A percentile compares a stretch with the other conserved stretches of the same genome.
Evolutionary conservation across 2,113 vertebrate genomes (phyloP).

Genomic region (Henicopernis longicauda): DNA sequence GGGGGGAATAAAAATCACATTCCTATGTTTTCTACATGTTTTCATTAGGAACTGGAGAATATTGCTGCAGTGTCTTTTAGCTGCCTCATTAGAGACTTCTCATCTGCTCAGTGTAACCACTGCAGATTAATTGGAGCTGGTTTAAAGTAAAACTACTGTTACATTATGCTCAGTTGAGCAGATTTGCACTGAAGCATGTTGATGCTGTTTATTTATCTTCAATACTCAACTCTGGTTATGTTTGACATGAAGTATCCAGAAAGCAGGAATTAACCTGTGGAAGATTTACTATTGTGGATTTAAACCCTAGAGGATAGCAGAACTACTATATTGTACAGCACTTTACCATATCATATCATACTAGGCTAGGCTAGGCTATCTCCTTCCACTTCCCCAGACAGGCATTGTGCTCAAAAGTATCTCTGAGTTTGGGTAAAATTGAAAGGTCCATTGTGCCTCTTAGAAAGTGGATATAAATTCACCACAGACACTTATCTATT

Average conservation of each 20-base stretch:
- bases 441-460: background rate
- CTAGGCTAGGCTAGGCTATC: background rate
- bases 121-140: background rate
- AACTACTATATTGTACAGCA: background rate
- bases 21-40: conserved; percentile 17
- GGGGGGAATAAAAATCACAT: background rate
- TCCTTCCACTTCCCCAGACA: background rate
- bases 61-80: conserved; percentile 31
- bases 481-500: background rate
- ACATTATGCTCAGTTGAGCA: background rate
- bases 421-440: background rate
- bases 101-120: background rate
- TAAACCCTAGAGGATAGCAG: background rate
- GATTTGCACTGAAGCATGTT: background rate
- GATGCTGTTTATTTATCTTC: background rate
- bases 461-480: background rate
- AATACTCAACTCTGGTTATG: background rate
- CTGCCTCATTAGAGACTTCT: background rate
- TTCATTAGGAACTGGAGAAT: conserved; percentile 21
- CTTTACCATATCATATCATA: background rate
- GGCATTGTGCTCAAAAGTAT: background rate
- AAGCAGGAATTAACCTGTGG: background rate
- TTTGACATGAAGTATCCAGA: background rate
- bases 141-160: background rate
- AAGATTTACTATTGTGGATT: background rate